Evolutionary conservation across 2,113 vertebrate genomes (phyloP).

Genomic region (Takifugu flavidus): DNA sequence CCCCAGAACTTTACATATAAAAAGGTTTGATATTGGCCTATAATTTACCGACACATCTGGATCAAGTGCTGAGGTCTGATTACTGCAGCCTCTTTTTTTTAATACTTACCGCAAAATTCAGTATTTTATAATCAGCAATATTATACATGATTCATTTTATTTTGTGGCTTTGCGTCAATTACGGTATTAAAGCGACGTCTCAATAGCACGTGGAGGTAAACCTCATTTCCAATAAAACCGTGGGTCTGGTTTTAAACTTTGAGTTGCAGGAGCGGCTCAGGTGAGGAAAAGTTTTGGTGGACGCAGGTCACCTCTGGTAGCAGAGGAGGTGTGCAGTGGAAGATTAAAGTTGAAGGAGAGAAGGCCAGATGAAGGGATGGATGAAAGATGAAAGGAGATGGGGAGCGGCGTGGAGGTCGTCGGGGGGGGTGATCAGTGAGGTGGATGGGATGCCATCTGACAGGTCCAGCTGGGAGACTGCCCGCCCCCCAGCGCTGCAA

Average conservation of each 20-base stretch:
- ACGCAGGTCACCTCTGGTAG: slow-evolving; percentile 22
- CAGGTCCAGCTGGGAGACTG: slow-evolving; percentile 76
- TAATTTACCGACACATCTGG: too few relatives aligned
- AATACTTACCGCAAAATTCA: too few relatives aligned
- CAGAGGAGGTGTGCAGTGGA: slow-evolving; percentile 14
- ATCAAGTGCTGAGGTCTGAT: too few relatives aligned
- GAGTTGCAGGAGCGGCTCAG: not conserved
- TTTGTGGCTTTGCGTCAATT: too few relatives aligned
- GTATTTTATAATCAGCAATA: too few relatives aligned
- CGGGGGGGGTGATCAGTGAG: slow-evolving; percentile 71
- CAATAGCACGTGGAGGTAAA: too few relatives aligned
- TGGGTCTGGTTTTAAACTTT: slow-evolving; percentile 18
- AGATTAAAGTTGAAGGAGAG: slow-evolving; percentile 53
- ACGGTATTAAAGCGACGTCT: too few relatives aligned
- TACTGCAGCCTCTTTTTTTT: too few relatives aligned
- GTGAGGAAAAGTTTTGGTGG: not conserved
- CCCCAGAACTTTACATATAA: too few relatives aligned
- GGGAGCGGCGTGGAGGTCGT: slow-evolving; percentile 55
- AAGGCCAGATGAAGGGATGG: slow-evolving; percentile 28
- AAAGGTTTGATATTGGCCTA: too few relatives aligned
- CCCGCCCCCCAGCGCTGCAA: slow-evolving; percentile 73
- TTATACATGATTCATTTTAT: too few relatives aligned
- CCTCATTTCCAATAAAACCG: not conserved
- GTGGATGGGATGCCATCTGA: slow-evolving; percentile 73
- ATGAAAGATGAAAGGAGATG: slow-evolving; percentile 19